Conservation (phyloP, 2,113 vertebrate genomes). For the Chaenogobius annularis region DNA sequence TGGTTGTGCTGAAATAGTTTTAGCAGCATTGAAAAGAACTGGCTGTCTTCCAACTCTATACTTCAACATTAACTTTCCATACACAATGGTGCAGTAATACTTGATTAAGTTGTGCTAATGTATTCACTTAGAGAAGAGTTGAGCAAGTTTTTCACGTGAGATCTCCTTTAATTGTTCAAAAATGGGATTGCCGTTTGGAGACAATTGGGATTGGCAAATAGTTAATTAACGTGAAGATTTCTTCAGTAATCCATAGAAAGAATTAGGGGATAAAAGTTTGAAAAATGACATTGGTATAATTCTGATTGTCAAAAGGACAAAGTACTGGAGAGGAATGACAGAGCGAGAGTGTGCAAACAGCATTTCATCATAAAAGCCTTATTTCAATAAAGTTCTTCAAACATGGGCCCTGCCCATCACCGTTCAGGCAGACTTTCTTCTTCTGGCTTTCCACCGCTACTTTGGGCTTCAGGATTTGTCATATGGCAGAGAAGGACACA, state of each 20-base stretch:
- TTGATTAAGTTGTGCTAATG: slow-evolving; percentile 26
- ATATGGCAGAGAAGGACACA: no score
- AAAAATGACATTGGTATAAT: slow-evolving; percentile 11
- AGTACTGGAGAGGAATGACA: slow-evolving; percentile 26
- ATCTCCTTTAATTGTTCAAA: slow-evolving; percentile 31
- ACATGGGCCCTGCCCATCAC: slow-evolving; percentile 46
- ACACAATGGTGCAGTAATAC: slow-evolving; percentile 5
- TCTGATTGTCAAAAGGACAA: slow-evolving; percentile 20
- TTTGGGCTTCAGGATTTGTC: slow-evolving; percentile 35
- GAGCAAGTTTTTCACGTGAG: slow-evolving; percentile 9
- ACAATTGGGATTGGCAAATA: slow-evolving; percentile 8
- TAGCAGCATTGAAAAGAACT: slow-evolving; percentile 14
- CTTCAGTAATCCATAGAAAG: neutral
- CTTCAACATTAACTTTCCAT: slow-evolving; percentile 40
- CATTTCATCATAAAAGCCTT: slow-evolving; percentile 66
- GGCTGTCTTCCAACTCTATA: slow-evolving; percentile 33
- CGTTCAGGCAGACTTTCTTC: slow-evolving; percentile 41
- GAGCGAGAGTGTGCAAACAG: slow-evolving; percentile 29
- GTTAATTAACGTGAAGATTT: neutral
- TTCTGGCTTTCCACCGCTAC: slow-evolving; percentile 20
- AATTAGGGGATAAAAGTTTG: neutral
- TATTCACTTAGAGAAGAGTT: slow-evolving; percentile 16
- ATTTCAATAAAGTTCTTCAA: slow-evolving; percentile 63
- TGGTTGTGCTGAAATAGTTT: slow-evolving; percentile 29
- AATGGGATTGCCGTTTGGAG: slow-evolving; percentile 23